Evolutionary conservation across 2,888 invertebrate genomes (phyloP).

Genomic region (Hydriomena furcata): DNA sequence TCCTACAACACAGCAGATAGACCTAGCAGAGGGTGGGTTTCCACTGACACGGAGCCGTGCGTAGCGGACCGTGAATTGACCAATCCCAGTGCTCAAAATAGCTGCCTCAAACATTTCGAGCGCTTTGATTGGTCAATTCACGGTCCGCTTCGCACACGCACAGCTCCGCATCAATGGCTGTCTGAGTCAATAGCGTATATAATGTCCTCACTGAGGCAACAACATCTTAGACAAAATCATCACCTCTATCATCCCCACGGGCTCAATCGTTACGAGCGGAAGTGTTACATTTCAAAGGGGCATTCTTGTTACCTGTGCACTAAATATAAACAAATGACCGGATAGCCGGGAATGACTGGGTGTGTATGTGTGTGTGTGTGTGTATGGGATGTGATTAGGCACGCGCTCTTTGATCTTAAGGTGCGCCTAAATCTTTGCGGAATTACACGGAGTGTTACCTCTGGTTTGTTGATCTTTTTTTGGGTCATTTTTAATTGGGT

Average conservation of each 20-base stretch:
- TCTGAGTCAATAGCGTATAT: too few species aligned
- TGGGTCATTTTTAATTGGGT: conserved; percentile 21
- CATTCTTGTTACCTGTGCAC: conserved; percentile 81
- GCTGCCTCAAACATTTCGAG: too few species aligned
- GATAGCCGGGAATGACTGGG: conserved; percentile 36
- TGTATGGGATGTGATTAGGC: conserved; percentile 51
- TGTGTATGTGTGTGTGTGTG: too few species aligned
- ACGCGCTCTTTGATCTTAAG: conserved; percentile 64
- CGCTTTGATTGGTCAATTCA: too few species aligned
- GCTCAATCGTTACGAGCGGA: conserved; percentile 70
- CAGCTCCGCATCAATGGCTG: too few species aligned
- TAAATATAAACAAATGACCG: conserved; percentile 67
- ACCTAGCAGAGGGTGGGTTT: too few species aligned
- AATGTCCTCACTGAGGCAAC: conserved; percentile 27
- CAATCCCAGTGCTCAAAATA: too few species aligned
- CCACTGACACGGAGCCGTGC: too few species aligned
- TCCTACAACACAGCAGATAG: too few species aligned
- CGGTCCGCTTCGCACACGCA: too few species aligned
- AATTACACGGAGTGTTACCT: conserved; percentile 18
- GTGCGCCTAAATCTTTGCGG: conserved; percentile 46
- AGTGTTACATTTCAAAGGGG: conserved; percentile 80
- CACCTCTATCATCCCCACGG: conserved; percentile 6
- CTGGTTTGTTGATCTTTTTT: conserved; percentile 22
- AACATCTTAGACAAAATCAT: background rate
- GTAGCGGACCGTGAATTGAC: too few species aligned